A percentile compares a stretch with the other conserved stretches of the same genome.
Conservation (phyloP, 2,113 vertebrate genomes). For the Piaya cayana region DNA sequence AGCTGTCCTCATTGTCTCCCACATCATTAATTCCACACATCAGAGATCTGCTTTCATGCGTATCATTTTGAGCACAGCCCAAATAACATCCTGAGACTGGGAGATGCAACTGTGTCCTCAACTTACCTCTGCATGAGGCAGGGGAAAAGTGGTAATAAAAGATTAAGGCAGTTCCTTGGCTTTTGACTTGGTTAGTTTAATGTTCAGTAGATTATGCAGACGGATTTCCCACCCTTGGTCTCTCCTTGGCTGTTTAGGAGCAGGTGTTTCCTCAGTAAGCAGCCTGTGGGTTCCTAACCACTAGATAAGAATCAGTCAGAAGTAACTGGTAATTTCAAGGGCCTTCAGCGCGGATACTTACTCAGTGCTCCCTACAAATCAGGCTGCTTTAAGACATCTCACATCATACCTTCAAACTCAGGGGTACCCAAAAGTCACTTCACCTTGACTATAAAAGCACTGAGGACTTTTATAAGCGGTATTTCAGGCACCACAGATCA, state of each 20-base stretch:
- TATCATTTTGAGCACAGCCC: not conserved
- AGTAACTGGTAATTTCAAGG: not conserved
- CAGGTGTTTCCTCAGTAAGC: constrained; percentile 40
- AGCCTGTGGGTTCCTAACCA: not conserved
- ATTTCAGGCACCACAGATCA: not conserved
- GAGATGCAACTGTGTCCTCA: constrained; percentile 16
- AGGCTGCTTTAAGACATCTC: not conserved
- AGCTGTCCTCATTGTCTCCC: not conserved
- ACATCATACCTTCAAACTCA: not conserved
- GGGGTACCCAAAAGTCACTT: not conserved
- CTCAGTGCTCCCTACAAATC: not conserved
- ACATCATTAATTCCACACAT: not conserved
- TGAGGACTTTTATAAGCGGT: not conserved
- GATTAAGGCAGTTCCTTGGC: constrained; percentile 43
- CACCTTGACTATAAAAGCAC: not conserved
- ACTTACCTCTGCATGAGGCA: not conserved
- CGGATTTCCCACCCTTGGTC: constrained; percentile 10
- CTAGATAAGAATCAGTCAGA: not conserved
- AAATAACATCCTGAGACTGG: not conserved
- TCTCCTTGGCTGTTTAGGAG: not conserved
- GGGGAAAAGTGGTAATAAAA: not conserved
- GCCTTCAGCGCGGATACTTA: not conserved
- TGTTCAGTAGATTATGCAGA: constrained; percentile 44
- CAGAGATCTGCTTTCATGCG: not conserved
- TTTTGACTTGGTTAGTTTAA: constrained; percentile 51